phyloP scores from a whole-genome alignment of 2,797 vertebrate genomes.

The Onychomys leucogaster region DNA sequence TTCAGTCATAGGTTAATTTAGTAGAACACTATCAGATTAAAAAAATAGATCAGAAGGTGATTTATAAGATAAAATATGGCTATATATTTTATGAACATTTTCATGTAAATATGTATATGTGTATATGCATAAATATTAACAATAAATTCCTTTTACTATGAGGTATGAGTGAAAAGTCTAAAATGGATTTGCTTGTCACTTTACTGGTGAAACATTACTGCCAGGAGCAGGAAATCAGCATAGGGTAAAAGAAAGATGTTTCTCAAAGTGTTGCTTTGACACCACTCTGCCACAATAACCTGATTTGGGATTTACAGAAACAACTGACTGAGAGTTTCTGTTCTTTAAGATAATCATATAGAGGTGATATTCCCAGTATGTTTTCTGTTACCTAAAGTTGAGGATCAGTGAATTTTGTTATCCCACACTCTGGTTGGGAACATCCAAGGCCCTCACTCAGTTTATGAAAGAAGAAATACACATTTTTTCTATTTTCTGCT shows the following conservation, averaged over 20 bases:
- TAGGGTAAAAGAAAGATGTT: not conserved
- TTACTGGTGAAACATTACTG: not conserved
- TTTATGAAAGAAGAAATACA: not conserved
- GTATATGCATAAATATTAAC: not conserved
- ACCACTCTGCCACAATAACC: not conserved
- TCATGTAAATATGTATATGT: not conserved
- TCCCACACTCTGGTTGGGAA: not conserved
- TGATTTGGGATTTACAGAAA: not conserved
- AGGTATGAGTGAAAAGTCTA: not conserved
- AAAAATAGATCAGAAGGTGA: not conserved
- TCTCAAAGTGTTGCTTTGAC: not conserved
- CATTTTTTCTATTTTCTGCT: not conserved
- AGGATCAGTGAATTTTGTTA: not conserved
- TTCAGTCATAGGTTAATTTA: conserved; percentile 24
- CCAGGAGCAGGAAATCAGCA: not conserved
- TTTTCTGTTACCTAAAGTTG: not conserved
- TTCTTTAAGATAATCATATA: not conserved
- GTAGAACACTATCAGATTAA: not conserved
- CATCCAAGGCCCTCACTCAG: not conserved
- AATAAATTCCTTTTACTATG: not conserved
- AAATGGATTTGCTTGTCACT: not conserved
- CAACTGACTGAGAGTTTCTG: not conserved
- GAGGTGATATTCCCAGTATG: not conserved
- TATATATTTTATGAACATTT: not conserved
- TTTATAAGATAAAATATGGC: not conserved